Evolutionary conservation across 2,797 vertebrate species (phyloP), one percentile per base, ranked within the genome.

Genomic region (Cheirogaleus major): DNA sequence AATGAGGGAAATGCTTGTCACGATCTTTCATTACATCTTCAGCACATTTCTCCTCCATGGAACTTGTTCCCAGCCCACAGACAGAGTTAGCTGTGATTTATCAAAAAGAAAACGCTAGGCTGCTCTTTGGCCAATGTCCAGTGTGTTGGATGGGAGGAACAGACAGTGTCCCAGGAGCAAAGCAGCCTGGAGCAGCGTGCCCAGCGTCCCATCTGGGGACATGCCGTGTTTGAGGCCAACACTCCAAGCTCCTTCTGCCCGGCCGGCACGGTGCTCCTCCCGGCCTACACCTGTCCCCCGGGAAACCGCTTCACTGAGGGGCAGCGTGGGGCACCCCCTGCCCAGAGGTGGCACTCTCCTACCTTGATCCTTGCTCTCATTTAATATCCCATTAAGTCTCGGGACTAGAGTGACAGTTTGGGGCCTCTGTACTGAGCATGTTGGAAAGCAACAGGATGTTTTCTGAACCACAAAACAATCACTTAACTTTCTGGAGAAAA

Each of bases 1-100:
- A 52, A 35, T 67, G 65, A 61, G 30, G 80, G 57, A 95, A 97
- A 92, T 25, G 41, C 76, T 96, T 76, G 61, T 93, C 91, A 69
- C 18, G 11, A 61, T 55, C 48, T 23, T 70, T 69, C 83, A 88
- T n/a, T 79, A 38, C 50, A 5, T 88, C 38, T 69, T 89, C 86
- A 93, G 82, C 83, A 84, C 38, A 80, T 69, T 95, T 95, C 38
- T 89, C 55, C 69, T n/a, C 9, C 50, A 32, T 1, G 50, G n/a
- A 92, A 63, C 55, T 80, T 83, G 72, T 79, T 84, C 57, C 70
- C 70, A 76, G 83, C 57, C 41, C 50, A 86, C 70, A 80, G 63
- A 65, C 11, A 63, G 59, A 91, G 25, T 93, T 78, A 69, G 75
- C 30, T 86, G 27, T 38, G 35, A 78, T 61, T 75, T 57, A 5